These are phyloP conservation scores for Parascotia fuliginaria DNA, from an alignment of 2,888 invertebrate genomes.

Conservation along the genomic window DNA sequence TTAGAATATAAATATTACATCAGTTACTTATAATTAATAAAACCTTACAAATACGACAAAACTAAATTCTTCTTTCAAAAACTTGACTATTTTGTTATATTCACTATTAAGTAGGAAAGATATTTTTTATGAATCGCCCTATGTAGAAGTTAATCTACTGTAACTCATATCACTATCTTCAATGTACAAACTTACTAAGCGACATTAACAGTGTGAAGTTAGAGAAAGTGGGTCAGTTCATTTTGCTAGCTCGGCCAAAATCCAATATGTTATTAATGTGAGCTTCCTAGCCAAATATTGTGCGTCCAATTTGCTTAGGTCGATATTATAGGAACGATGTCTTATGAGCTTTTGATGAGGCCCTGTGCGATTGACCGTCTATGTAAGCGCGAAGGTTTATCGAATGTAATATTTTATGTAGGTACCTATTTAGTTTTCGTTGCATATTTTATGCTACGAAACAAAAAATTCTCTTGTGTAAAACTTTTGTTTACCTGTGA, in stretches of 20 bases:
- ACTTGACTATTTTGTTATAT: no score
- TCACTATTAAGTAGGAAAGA: no score
- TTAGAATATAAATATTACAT: no score
- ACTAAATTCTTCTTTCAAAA: no score
- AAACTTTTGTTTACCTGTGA: no score
- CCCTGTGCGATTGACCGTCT: background rate
- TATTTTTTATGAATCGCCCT: no score
- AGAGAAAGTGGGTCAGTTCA: conserved; percentile 28
- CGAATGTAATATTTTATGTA: no score
- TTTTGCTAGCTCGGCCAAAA: conserved; percentile 25
- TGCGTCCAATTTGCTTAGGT: conserved; percentile 26
- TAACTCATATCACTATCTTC: background rate
- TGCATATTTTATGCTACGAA: no score
- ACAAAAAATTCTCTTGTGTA: no score
- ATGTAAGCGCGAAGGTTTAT: background rate
- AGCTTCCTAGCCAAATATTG: conserved; percentile 22
- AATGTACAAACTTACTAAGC: conserved; percentile 4
- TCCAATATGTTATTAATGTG: conserved; percentile 38
- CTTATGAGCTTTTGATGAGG: conserved; percentile 21
- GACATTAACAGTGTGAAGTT: conserved; percentile 13
- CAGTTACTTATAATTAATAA: no score
- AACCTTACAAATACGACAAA: no score
- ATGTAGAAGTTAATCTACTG: background rate
- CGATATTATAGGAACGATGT: conserved; percentile 15
- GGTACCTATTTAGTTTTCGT: no score